Evolutionary conservation across 2,888 invertebrate species (phyloP), one percentile per base, ranked within the genome.

Genomic region (Notodonta ziczac): DNA sequence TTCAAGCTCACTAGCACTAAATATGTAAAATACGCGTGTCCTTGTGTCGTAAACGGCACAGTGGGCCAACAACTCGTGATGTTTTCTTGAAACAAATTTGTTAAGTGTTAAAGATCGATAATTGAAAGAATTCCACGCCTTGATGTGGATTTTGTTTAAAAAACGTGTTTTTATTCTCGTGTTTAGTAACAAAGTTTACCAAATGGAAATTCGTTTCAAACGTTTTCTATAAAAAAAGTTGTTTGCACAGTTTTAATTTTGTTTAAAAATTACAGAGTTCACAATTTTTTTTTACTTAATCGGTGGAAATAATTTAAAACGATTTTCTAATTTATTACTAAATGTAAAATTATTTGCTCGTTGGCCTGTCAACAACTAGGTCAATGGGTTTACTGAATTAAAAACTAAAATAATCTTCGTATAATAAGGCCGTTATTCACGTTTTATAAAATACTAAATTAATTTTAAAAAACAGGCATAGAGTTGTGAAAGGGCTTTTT

Each of bases 21-120:
- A 69, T 59, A 67, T 67, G 57, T 65, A 57, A 66, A 72, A 65
- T 53, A 67, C 56, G 55, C 40, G 40, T 56, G 69, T 67, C 61
- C 65, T 63, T 63, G 50, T 69, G 63, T 62, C 40, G 67, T 66
- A 67, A 55, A 62, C 58, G 35, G 59, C 48, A 56, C 46, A 61
- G 48, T 66, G 35, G 61, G 57, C 56, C 57, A 65, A 32, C 55
- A 65, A 24, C 6, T 58, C 51, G 53, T 55, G 56, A 16, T 12
- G 40, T 69, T 68, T 75, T 32, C 52, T 52, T 63, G 52, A 72
- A 66, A 60, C 42, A 57, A n/a, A 57, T 64, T 63, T 63, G 58
- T 60, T 57, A 65, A 60, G 57, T 63, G 60, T 68, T 57, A 65
- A 59, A 39, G 65, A 68, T 74, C 63, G 60, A 56, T 68, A 61